A percentile compares a stretch with the other conserved stretches of the same genome.
phyloP scores from a whole-genome alignment of 2,888 invertebrate species.

The Drosophila merina region DNA sequence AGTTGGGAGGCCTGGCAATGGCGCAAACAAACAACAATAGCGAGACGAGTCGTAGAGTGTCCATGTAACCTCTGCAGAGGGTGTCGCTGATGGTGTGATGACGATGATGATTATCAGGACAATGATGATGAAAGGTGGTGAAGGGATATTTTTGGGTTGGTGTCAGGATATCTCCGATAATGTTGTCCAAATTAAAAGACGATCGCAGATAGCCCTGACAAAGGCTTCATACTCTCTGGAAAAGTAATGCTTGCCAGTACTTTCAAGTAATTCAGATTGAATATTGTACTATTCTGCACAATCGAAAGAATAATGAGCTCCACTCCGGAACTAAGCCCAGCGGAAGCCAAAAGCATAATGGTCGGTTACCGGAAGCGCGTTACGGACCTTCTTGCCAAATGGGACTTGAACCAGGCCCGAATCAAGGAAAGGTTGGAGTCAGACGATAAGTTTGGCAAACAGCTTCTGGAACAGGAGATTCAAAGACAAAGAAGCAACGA shows the following conservation, averaged over 20 bases:
- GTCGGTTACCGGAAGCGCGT: background rate
- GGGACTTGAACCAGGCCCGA: background rate
- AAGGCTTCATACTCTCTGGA: background rate
- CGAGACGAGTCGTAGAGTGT: slow-evolving; percentile 40
- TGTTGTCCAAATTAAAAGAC: background rate
- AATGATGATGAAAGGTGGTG: slow-evolving; percentile 34
- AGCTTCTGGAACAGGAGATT: background rate
- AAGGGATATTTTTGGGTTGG: background rate
- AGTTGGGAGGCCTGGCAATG: slow-evolving; percentile 42
- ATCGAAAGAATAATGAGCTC: background rate
- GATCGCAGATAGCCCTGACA: background rate
- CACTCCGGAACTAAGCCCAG: background rate
- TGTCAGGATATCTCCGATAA: background rate
- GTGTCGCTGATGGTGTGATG: slow-evolving; percentile 52
- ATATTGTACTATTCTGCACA: too few species aligned
- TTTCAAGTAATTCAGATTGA: too few species aligned
- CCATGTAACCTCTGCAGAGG: slow-evolving; percentile 75
- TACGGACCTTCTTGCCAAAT: background rate
- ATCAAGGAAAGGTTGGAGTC: background rate
- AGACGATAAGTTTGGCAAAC: background rate
- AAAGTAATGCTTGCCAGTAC: too few species aligned
- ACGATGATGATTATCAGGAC: slow-evolving; percentile 30
- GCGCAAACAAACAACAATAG: slow-evolving; percentile 78
- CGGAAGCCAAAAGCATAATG: background rate
- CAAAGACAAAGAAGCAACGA: background rate